Evolutionary conservation across 2,888 invertebrate species (phyloP), one percentile per base, ranked within the genome.

Genomic region (Caenorhabditis sp.): DNA sequence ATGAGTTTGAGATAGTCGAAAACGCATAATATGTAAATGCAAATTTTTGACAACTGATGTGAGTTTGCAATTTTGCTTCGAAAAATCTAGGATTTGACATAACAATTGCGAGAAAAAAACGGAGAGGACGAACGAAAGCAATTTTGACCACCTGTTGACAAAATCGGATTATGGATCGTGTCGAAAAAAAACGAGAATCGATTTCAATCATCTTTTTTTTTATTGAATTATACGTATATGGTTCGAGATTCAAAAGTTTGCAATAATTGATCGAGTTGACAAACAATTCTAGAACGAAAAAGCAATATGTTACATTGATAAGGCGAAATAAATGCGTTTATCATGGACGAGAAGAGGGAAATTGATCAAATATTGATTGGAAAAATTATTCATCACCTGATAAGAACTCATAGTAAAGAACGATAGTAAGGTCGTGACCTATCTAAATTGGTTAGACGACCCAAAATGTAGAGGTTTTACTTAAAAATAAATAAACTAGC

Each of bases 151-250:
- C 63, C 68, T 69, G 68, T 69, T 63, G 54, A 21, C 62, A 20
- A 59, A 69, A 69, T 69, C 68, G 56, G 63, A 43, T 69, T 60
- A 69, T 69, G 36, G 53, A 53, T 54, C 26, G 54, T 43, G 27
- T 12, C 23, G 14, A 36, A 36, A 43, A 43, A 43, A 43, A 43
- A 12, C 43, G 43, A 43, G 43, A 43, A 31, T 31, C 31, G 31
- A 31, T 31, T 31, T 7, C 31, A 31, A 31, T 5, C 36, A 36
- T 36, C 10, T 36, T 36, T 36, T 36, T 36, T 36, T 10, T n/a
- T n/a, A n/a, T n/a, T n/a, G n/a, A n/a, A n/a, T n/a, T n/a, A n/a
- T n/a, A n/a, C n/a, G n/a, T n/a, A n/a, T n/a, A n/a, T n/a, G n/a
- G n/a, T n/a, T n/a, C n/a, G n/a, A n/a, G n/a, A n/a, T n/a, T n/a